Percentiles rank a stretch among this genome's conserved stretches.
Conservation (phyloP, 2,888 invertebrate species). For the Theretra japonica region DNA sequence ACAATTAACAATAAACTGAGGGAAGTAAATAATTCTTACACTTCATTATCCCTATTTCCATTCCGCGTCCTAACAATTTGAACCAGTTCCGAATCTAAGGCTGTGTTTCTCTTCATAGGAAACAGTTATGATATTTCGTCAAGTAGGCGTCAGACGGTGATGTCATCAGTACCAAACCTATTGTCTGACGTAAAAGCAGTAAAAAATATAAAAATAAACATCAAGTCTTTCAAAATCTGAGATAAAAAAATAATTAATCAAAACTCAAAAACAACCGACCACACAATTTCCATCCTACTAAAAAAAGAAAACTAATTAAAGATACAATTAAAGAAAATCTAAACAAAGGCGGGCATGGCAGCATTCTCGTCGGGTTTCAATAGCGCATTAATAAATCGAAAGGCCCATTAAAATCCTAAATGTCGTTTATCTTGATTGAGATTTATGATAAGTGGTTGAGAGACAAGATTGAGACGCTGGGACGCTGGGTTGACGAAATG, state of each 20-base stretch:
- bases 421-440: constrained; percentile 80
- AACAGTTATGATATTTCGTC: too few species aligned
- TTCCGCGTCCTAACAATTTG: too few species aligned
- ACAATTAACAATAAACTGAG: too few species aligned
- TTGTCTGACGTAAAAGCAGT: background rate
- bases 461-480: constrained; percentile 73
- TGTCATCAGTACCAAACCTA: too few species aligned
- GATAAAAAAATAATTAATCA: background rate
- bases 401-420: constrained; percentile 77
- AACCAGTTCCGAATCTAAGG: too few species aligned
- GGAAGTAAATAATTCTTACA: too few species aligned
- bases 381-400: constrained; percentile 75
- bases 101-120: too few species aligned
- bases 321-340: constrained; percentile 26
- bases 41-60: too few species aligned
- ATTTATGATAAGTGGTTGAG: constrained; percentile 76
- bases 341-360: constrained; percentile 37
- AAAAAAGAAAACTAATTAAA: constrained; percentile 29
- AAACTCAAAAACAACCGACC: background rate
- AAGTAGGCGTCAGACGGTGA: too few species aligned
- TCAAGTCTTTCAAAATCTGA: background rate
- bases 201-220: background rate
- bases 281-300: constrained; percentile 18
- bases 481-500: constrained; percentile 48
- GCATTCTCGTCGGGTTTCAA: constrained; percentile 56